Percentiles rank a stretch among this genome's conserved stretches.
These are phyloP conservation scores for Pseudochirops cupreus DNA, from an alignment of 2,797 vertebrate genomes.

Conservation along the genomic window DNA sequence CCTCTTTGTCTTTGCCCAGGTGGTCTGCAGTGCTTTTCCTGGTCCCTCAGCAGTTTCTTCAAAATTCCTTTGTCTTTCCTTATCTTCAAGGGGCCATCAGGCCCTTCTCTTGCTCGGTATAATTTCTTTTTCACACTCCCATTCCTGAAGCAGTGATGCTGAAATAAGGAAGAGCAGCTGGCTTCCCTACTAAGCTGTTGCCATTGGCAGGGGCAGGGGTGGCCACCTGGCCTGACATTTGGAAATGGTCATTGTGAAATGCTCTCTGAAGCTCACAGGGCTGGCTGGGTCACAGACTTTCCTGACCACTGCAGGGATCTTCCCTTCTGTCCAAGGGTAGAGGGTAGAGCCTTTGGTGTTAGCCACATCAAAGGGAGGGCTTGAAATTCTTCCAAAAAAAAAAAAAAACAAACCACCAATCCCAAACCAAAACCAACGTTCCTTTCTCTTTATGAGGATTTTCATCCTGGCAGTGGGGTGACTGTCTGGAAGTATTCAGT, in stretches of 20 bases:
- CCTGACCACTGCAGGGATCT: background rate
- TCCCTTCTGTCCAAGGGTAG: background rate
- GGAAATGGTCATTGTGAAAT: background rate
- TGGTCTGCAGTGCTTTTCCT: too few species aligned
- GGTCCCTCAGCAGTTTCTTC: too few species aligned
- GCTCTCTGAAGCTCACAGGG: background rate
- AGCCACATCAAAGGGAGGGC: background rate
- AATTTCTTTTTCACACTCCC: background rate
- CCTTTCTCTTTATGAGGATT: background rate
- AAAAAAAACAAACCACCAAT: too few species aligned
- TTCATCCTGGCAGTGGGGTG: background rate
- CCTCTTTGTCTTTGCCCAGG: too few species aligned
- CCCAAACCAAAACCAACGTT: background rate
- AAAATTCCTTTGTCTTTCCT: too few species aligned
- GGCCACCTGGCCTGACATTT: too few species aligned
- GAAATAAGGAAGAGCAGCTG: background rate
- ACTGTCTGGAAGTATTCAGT: background rate
- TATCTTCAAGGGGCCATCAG: too few species aligned
- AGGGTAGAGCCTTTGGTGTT: background rate
- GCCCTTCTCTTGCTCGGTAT: too few species aligned
- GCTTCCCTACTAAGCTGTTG: background rate
- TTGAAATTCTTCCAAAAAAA: background rate
- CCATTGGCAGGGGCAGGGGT: too few species aligned
- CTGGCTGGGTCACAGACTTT: background rate
- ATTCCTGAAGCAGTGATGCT: background rate